A percentile compares a stretch with the other conserved stretches of the same genome.
These are phyloP conservation scores for Cochlearius cochlearius DNA, from an alignment of 2,113 vertebrate species.

Conservation along the genomic window DNA sequence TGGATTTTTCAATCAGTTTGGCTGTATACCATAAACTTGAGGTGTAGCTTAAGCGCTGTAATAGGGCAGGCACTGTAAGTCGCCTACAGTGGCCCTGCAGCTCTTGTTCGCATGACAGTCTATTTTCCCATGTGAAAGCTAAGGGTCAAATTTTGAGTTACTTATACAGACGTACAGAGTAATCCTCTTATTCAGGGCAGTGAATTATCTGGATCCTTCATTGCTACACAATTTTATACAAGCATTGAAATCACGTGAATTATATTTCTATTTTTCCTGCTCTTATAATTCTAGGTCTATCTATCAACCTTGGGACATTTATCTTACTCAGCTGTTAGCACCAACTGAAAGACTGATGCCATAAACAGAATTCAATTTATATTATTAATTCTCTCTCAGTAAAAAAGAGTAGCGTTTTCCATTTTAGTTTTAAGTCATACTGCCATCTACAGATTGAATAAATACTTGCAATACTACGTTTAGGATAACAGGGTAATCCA, in stretches of 20 bases:
- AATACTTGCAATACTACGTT: background rate
- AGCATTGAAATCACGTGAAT: background rate
- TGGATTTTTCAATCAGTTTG: background rate
- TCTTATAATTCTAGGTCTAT: background rate
- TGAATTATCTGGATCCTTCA: background rate
- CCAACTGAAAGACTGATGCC: background rate
- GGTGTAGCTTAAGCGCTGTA: background rate
- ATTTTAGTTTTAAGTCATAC: slow-evolving; percentile 37
- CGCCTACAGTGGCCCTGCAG: background rate
- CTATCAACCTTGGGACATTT: background rate
- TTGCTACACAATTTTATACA: background rate
- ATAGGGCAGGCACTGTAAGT: background rate
- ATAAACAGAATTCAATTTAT: background rate
- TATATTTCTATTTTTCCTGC: background rate
- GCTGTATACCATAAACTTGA: background rate
- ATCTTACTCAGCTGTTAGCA: background rate
- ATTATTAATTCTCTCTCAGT: background rate
- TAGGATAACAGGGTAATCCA: background rate
- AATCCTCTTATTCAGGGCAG: background rate
- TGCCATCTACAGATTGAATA: slow-evolving; percentile 66
- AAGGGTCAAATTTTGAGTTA: background rate
- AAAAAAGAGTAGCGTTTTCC: background rate
- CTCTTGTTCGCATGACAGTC: background rate
- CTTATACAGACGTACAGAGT: background rate
- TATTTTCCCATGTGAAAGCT: background rate